Conservation (phyloP, 2,888 invertebrate species). For the Ectemnius cavifrons region DNA sequence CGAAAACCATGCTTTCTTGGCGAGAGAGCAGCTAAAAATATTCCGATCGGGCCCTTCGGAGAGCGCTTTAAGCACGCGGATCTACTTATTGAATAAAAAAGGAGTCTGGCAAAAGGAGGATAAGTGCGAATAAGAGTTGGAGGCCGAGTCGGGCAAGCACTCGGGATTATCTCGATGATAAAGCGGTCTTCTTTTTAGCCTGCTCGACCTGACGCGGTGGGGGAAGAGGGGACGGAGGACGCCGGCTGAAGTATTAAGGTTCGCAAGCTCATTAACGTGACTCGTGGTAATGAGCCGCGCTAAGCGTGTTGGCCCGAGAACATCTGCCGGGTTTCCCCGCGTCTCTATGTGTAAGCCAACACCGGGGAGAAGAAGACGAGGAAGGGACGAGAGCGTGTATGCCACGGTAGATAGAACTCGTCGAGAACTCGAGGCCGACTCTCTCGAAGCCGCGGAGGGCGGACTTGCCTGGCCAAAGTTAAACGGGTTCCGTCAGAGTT, state of each 20-base stretch:
- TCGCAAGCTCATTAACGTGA: constrained; percentile 68
- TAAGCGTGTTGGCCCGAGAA: constrained; percentile 53
- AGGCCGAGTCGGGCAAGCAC: background rate
- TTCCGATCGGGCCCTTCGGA: background rate
- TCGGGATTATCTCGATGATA: constrained; percentile 14
- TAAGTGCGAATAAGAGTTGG: background rate
- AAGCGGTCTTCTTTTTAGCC: constrained; percentile 26
- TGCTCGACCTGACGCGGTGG: constrained; percentile 38
- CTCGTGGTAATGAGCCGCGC: constrained; percentile 67
- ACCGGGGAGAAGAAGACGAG: constrained; percentile 21
- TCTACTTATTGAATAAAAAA: background rate
- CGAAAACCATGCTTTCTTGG: constrained; percentile 19
- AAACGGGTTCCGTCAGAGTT: background rate
- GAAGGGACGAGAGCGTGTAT: constrained; percentile 8
- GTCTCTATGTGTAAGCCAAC: constrained; percentile 23
- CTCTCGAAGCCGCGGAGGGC: background rate
- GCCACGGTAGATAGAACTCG: background rate
- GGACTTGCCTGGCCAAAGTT: background rate
- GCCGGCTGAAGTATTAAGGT: constrained; percentile 50
- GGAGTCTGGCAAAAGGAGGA: background rate
- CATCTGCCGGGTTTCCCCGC: constrained; percentile 66
- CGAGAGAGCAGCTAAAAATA: constrained; percentile 10
- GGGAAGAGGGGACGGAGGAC: constrained; percentile 34
- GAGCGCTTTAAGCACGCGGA: too few relatives aligned
- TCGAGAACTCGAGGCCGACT: background rate